phyloP scores from a whole-genome alignment of 1,140 invertebrate genomes.

The Monomorium pharaonis region DNA sequence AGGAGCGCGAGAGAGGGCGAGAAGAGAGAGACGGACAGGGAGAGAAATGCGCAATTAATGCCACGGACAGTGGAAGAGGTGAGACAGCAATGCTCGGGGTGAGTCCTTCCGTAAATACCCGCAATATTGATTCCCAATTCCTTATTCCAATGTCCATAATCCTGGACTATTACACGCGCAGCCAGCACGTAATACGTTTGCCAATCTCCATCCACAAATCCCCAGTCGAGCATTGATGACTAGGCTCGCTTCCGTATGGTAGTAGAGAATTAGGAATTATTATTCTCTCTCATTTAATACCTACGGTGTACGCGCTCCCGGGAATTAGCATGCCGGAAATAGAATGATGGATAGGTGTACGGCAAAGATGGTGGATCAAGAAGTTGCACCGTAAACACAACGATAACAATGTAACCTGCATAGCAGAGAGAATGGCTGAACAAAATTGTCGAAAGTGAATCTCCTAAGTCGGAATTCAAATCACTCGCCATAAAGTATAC shows the following conservation, averaged over 20 bases:
- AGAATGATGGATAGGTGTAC: constrained; percentile 31
- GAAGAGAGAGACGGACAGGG: neutral
- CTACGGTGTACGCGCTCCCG: neutral
- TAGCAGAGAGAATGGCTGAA: neutral
- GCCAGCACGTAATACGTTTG: constrained; percentile 57
- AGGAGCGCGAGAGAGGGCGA: constrained; percentile 40
- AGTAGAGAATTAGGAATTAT: constrained; percentile 53
- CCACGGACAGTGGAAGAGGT: constrained; percentile 57
- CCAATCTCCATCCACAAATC: constrained; percentile 48
- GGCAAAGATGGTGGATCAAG: constrained; percentile 35
- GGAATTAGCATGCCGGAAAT: constrained; percentile 44
- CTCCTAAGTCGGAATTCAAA: constrained; percentile 9
- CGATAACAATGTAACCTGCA: neutral
- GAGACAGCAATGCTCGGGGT: constrained; percentile 59
- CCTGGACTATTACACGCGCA: constrained; percentile 65
- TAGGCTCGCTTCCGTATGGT: constrained; percentile 3
- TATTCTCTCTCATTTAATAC: constrained; percentile 56
- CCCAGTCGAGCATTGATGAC: constrained; percentile 44
- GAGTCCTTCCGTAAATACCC: constrained; percentile 71
- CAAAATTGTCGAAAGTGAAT: constrained; percentile 20
- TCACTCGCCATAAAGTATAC: neutral
- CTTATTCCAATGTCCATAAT: constrained; percentile 70
- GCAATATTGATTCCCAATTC: constrained; percentile 75
- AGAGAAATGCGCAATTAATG: constrained; percentile 69
- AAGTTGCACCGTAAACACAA: constrained; percentile 18